phyloP scores from a whole-genome alignment of 2,888 invertebrate genomes.

The Cotesia congregata region DNA sequence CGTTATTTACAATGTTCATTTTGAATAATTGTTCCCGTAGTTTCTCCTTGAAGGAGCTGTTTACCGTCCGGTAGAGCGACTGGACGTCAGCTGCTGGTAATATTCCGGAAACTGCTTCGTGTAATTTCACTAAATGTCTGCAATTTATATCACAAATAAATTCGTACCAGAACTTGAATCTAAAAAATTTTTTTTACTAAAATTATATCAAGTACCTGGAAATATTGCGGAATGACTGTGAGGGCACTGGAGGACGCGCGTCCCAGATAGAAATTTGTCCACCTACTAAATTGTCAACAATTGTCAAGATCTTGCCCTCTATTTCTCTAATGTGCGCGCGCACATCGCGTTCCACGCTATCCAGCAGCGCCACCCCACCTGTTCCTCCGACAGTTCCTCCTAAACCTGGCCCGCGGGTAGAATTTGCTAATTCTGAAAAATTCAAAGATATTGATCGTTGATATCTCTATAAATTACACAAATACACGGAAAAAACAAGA shows the following conservation, averaged over 20 bases:
- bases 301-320: constrained; percentile 89
- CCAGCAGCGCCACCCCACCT: constrained; percentile 71
- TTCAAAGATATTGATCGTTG: neutral
- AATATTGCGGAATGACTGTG: constrained; percentile 88
- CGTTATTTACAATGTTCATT: constrained; percentile 93
- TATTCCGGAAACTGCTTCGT: constrained; percentile 90
- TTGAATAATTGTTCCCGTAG: constrained; percentile 86
- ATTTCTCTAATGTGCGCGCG: constrained; percentile 93
- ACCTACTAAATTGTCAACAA: constrained; percentile 88
- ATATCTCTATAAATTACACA: neutral
- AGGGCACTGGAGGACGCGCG: constrained; percentile 95
- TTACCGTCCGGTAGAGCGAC: constrained; percentile 82
- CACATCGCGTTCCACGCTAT: constrained; percentile 83
- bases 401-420: constrained; percentile 54
- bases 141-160: constrained; percentile 65
- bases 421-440: constrained; percentile 59
- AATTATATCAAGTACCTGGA: constrained; percentile 72
- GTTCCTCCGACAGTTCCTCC: constrained; percentile 56
- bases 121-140: constrained; percentile 87
- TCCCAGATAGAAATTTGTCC: constrained; percentile 91
- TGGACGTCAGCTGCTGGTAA: constrained; percentile 85
- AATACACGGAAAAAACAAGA: too few species aligned
- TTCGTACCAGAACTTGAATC: neutral
- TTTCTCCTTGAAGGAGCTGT: constrained; percentile 89
- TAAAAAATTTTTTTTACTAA: neutral